These are phyloP conservation scores for Picus viridis DNA, from an alignment of 2,797 vertebrate genomes.

Conservation along the genomic window DNA sequence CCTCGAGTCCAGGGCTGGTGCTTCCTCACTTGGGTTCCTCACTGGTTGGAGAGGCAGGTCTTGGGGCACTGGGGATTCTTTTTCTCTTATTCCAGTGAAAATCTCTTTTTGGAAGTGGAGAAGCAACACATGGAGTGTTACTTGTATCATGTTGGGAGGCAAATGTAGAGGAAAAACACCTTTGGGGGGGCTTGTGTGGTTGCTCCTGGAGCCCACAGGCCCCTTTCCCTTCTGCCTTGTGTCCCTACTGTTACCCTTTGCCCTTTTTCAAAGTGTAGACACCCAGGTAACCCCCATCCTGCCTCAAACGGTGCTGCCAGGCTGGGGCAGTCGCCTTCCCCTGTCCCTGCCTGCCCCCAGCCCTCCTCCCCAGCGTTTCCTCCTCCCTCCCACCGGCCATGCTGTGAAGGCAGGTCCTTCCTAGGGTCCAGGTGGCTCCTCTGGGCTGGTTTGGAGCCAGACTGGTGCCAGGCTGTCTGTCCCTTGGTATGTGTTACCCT, in stretches of 20 bases:
- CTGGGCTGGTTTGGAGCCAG: neutral
- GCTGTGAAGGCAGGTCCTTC: constrained; percentile 16
- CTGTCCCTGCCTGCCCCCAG: neutral
- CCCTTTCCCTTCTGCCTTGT: neutral
- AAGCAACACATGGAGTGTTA: rapidly evolving
- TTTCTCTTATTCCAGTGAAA: neutral
- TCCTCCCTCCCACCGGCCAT: neutral
- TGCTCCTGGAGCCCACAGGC: neutral
- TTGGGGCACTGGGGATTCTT: neutral
- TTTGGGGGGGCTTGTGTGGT: neutral
- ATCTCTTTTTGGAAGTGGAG: neutral
- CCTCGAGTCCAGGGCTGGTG: neutral
- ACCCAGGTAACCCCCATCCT: neutral
- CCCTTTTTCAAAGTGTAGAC: rapidly evolving
- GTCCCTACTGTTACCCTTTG: neutral
- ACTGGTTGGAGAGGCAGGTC: neutral
- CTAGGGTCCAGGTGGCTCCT: neutral
- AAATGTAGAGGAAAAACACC: neutral
- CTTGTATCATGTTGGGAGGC: neutral
- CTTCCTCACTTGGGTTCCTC: neutral
- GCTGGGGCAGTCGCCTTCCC: neutral
- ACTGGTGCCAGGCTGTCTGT: neutral
- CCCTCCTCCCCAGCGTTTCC: neutral
- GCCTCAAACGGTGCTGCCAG: neutral
- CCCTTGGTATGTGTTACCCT: neutral